Evolutionary conservation across 2,888 invertebrate genomes (phyloP).

Genomic region (Nesidiocoris tenuis): DNA sequence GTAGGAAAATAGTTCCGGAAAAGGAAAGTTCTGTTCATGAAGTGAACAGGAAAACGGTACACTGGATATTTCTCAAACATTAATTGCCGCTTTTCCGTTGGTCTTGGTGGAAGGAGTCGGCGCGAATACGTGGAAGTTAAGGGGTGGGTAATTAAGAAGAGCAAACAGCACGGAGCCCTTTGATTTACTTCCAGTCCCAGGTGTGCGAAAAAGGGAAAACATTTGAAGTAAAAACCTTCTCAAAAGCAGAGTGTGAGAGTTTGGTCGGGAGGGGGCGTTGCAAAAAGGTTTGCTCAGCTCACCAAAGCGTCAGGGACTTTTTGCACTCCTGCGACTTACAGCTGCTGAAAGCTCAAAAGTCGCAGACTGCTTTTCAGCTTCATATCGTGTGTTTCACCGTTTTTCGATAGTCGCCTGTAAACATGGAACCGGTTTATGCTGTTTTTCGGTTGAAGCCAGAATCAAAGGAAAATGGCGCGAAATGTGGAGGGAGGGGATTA

Average conservation of each 20-base stretch:
- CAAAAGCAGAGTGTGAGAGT: not conserved
- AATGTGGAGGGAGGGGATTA: too few species aligned
- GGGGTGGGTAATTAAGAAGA: not conserved
- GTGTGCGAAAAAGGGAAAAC: not conserved
- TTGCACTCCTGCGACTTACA: not conserved
- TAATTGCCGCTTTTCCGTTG: not conserved
- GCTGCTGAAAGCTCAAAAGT: too few species aligned
- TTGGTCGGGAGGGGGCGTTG: not conserved
- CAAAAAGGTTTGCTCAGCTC: not conserved
- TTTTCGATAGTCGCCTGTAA: too few species aligned
- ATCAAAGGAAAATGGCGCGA: too few species aligned
- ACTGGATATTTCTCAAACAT: not conserved
- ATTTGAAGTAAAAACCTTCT: not conserved
- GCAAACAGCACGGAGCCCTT: not conserved
- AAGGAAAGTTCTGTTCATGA: not conserved
- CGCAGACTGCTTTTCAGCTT: too few species aligned
- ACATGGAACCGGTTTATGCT: too few species aligned
- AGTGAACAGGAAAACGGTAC: not conserved
- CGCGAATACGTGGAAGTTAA: not conserved
- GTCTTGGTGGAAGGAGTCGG: not conserved
- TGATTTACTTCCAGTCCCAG: not conserved
- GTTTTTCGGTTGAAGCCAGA: too few species aligned
- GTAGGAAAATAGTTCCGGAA: not conserved
- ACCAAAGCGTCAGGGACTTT: not conserved
- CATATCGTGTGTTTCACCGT: too few species aligned